Percentiles rank a stretch among this genome's conserved stretches.
Evolutionary conservation across 2,113 vertebrate genomes (phyloP).

Genomic region (Polyodon spathula): DNA sequence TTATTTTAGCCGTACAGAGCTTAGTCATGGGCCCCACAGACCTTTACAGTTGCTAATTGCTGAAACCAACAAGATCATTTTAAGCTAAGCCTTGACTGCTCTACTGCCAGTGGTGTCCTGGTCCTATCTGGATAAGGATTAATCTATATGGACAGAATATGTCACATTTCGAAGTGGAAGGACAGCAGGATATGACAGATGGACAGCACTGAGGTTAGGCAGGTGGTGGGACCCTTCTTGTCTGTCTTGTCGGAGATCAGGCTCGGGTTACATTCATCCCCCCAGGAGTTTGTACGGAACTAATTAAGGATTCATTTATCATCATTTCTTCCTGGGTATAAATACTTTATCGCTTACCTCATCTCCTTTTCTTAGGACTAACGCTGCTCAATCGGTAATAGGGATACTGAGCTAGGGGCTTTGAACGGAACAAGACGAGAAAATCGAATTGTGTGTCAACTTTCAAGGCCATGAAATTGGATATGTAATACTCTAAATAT

Average conservation of each 20-base stretch:
- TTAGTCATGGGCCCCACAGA: too few species aligned
- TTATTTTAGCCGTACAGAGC: too few species aligned
- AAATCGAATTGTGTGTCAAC: not conserved
- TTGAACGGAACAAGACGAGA: not conserved
- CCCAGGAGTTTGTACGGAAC: constrained; percentile 5
- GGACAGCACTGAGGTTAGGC: not conserved
- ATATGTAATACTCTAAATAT: not conserved
- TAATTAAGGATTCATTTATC: constrained; percentile 25
- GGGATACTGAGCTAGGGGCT: not conserved
- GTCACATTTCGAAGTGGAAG: not conserved
- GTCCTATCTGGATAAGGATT: not conserved
- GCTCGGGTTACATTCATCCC: constrained; percentile 12
- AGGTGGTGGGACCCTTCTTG: not conserved
- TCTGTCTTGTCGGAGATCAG: not conserved
- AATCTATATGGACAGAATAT: not conserved
- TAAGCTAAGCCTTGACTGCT: constrained; percentile 4
- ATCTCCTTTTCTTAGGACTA: constrained; percentile 10
- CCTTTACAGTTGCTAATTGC: not conserved
- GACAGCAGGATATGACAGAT: constrained; percentile 3
- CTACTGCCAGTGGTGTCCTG: not conserved
- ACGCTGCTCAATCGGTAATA: not conserved
- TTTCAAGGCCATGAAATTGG: not conserved
- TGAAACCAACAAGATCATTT: not conserved
- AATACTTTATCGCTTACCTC: constrained; percentile 27
- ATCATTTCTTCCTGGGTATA: constrained; percentile 23